Evolutionary conservation across 2,888 invertebrate genomes (phyloP), one percentile per base, ranked within the genome.

Genomic region (Leucania comma): DNA sequence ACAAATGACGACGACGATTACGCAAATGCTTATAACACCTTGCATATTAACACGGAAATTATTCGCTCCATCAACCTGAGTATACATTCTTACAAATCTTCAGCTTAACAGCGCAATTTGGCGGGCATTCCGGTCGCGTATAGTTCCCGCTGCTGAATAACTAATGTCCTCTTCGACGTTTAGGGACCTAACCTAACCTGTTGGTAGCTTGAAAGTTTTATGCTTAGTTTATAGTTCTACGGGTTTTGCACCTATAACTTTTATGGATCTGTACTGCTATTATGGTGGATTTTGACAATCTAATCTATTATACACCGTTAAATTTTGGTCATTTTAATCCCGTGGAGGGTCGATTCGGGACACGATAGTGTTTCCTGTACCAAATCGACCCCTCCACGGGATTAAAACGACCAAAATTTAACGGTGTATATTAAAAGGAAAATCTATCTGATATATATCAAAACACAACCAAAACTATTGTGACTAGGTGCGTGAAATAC

Each of bases 171-270:
- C 57, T 54, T 56, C 53, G 50, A 63, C 53, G 72, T 65, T 74
- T 66, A 69, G 74, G 59, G 76, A 62, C 59, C 62, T 60, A 61
- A 75, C 38, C 32, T 68, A 61, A 84, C 85, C 72, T 80, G 76
- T 80, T 82, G 70, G 61, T 56, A 14, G 46, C n/a, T 46, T 78
- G 51, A 74, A 75, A 56, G 51, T 70, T 78, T 68, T 58, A 69
- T 70, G 51, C 20, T 35, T 59, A 60, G 60, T 66, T 68, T 64
- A 53, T 32, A 75, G 76, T 60, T 57, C 14, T 54, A 75, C 32
- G 26, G 3, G 32, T 48, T 74, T 32, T 26, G 54, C 24, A 38
- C 17, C 14, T 63, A 42, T 26, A 61, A 26, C 8, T 42, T 74
- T 80, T 51, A 38, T 10, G 29, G 3, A 54, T 46, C 5, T 26